phyloP scores from a whole-genome alignment of 2,113 vertebrate genomes.

The Saccopteryx bilineata region DNA sequence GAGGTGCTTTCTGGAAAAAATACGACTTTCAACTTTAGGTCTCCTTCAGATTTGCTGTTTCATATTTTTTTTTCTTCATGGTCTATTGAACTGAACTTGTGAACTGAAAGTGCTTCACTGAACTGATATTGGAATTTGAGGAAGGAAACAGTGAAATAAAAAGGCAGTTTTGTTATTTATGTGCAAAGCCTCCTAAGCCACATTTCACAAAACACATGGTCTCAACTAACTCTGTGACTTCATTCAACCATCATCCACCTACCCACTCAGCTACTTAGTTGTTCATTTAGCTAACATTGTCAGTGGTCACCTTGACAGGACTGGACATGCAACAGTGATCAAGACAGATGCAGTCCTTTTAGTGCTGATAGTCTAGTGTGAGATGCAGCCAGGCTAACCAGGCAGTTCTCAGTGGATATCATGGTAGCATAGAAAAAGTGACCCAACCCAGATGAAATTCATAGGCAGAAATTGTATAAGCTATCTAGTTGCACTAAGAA shows the following conservation, averaged over 20 bases:
- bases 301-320: not conserved
- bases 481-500: not conserved
- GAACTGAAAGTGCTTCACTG: conserved; percentile 65
- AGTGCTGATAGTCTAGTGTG: not conserved
- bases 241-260: not conserved
- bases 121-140: conserved; percentile 68
- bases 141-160: conserved; percentile 64
- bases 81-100: conserved; percentile 79
- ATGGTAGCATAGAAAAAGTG: not conserved
- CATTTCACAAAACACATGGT: conserved; percentile 33
- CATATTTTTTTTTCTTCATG: conserved; percentile 79
- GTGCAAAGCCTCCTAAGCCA: not conserved
- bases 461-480: conserved; percentile 48
- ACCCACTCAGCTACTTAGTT: not conserved
- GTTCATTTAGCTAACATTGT: not conserved
- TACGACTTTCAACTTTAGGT: conserved; percentile 77
- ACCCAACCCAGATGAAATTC: not conserved
- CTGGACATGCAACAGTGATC: not conserved
- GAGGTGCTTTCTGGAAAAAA: conserved; percentile 70
- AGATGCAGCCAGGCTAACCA: conserved; percentile 10
- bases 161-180: conserved; percentile 62
- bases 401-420: not conserved
- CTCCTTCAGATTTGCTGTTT: conserved; percentile 81
- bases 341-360: not conserved
- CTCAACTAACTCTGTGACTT: conserved; percentile 28